These are phyloP conservation scores for Argyresthia goedartella DNA, from an alignment of 2,888 invertebrate species.

Conservation along the genomic window DNA sequence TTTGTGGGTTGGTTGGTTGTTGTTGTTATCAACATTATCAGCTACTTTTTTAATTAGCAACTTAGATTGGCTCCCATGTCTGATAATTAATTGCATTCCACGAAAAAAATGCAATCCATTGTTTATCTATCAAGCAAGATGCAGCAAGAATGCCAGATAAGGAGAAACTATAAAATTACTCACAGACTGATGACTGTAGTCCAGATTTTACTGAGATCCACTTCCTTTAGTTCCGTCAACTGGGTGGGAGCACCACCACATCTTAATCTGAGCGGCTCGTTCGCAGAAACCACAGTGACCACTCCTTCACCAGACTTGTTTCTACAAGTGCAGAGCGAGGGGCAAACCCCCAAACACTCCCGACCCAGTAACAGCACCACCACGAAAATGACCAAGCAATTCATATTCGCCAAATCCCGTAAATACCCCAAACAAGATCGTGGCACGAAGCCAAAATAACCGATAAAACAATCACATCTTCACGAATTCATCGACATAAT, in stretches of 20 bases:
- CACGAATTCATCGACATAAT: constrained; percentile 41
- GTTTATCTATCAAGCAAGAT: no score
- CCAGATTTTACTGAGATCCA: constrained; percentile 73
- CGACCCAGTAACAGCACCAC: constrained; percentile 31
- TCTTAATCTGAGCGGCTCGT: constrained; percentile 72
- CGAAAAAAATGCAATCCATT: no score
- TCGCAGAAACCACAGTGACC: constrained; percentile 61
- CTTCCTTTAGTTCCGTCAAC: constrained; percentile 72
- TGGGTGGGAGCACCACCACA: constrained; percentile 73
- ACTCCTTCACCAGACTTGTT: constrained; percentile 67
- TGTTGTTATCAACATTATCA: no score
- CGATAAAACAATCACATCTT: constrained; percentile 59
- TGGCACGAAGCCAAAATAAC: constrained; percentile 62
- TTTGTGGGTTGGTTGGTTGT: no score
- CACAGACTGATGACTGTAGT: constrained; percentile 76
- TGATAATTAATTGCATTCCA: no score
- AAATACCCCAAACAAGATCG: constrained; percentile 44
- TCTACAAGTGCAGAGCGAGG: constrained; percentile 66
- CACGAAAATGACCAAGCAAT: constrained; percentile 34
- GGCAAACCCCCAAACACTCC: constrained; percentile 39
- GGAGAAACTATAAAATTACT: constrained; percentile 31
- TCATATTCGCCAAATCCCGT: constrained; percentile 46
- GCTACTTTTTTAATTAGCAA: no score
- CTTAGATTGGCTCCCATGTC: no score
- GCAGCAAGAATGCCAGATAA: no score